Evolutionary conservation across 2,888 invertebrate species (phyloP).

Genomic region (Exephanes ischioxanthus): DNA sequence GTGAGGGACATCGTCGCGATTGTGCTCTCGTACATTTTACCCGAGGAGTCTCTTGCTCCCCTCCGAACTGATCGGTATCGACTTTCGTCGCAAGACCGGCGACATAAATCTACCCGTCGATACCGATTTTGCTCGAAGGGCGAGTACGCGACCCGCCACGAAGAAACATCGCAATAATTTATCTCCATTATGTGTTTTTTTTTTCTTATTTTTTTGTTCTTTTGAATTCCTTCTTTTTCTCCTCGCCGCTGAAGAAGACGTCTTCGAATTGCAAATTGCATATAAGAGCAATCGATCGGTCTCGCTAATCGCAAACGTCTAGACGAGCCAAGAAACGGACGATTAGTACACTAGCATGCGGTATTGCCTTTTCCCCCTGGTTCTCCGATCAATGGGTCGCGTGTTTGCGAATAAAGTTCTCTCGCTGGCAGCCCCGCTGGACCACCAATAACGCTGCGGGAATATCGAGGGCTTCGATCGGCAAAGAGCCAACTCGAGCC

Average conservation of each 20-base stretch:
- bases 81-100: constrained; percentile 38
- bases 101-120: constrained; percentile 50
- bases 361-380: constrained; percentile 53
- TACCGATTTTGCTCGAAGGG: constrained; percentile 9
- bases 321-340: constrained; percentile 77
- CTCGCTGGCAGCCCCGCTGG: constrained; percentile 49
- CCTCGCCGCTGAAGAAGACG: constrained; percentile 22
- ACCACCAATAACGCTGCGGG: constrained; percentile 70
- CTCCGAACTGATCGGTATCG: constrained; percentile 55
- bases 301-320: constrained; percentile 73
- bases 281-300: constrained; percentile 60
- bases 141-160: constrained; percentile 42
- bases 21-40: constrained; percentile 42
- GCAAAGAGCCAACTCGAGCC: constrained; percentile 32
- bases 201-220: constrained; percentile 8
- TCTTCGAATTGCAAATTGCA: constrained; percentile 26
- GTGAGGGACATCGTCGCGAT: constrained; percentile 33
- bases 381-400: constrained; percentile 76
- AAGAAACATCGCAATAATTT: constrained; percentile 35
- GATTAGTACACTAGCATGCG: constrained; percentile 73
- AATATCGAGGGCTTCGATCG: constrained; percentile 60
- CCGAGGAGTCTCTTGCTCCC: background rate
- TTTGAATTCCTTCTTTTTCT: constrained; percentile 19
- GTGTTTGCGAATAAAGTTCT: constrained; percentile 74
- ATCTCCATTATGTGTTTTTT: constrained; percentile 21